Evolutionary conservation across 1,140 invertebrate species (phyloP), one percentile per base, ranked within the genome.

Genomic region (Drosophila funebris): DNA sequence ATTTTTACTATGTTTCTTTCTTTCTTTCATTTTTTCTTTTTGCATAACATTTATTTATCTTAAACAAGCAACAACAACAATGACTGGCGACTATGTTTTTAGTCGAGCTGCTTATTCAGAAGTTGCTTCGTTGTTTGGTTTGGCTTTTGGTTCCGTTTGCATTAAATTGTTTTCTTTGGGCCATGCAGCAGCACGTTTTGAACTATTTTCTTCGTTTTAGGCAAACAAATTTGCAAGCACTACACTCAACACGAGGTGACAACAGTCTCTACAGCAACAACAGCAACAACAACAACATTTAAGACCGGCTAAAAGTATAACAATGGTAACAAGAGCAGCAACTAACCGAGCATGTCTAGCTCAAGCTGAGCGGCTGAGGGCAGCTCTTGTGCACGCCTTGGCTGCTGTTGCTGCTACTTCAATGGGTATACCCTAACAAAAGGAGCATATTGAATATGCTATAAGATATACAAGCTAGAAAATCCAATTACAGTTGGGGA

Each of bases 121-220:
- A 62, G 52, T 69, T 76, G 73, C 71, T 71, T 50, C 66, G 58
- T 54, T 46, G 54, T 60, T 39, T 39, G 44, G 41, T 20, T 44
- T 22, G 8, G 11, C 4, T 46, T 20, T 66, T 56, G 11, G 46
- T 62, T 69, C 20, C 46, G 46, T 33, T 63, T 70, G 60, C 61
- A 39, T 44, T 20, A 44, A 29, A 58, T 70, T 63, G 39, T 70
- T 70, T 63, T 37, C 46, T 46, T 70, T 33, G 27, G 58, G 44
- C 66, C 68, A 81, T 85, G 81, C 82, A 70, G 70, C 69, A 62
- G 82, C 81, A 85, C 82, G 78, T 81, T 62, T 80, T 44, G 24
- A 64, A 74, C 78, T 75, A 85, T 81, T 81, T 75, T 87, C 69
- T 50, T 29, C 11, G 1, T 48, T 48, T 48, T 48, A 16, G 57